Base-by-base conservation (phyloP, 2,797 vertebrate genomes). In the Rhinogobio ventralis region DNA sequence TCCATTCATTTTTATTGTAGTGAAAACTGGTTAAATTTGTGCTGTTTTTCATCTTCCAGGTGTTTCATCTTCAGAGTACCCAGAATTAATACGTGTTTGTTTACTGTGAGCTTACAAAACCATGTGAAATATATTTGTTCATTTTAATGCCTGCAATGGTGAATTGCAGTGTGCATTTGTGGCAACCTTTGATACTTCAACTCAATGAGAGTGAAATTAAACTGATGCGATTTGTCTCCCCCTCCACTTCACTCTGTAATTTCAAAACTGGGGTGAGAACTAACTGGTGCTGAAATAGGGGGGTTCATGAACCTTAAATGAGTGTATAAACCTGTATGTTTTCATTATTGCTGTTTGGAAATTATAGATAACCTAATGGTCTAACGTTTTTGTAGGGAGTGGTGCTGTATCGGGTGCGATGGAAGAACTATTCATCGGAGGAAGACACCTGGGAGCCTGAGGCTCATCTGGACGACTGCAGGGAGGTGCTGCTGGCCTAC, bases 371-470 rank as follows among this genome's bases (percentile, higher is more conserved):
- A 28, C 4, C 23, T 13, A 28, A 42, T 51, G 49, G 42, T 86
- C 69, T 49, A 5, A 67, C 2, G 2, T 79, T 9, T 79, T 79
- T 89, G 53, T 90, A 99, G 98, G 97, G 97, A 74, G 95, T 96
- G 91, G 92, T 97, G 84, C 94, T 97, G 33, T 99, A 99, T 91
- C 96, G 97, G 87, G 98, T 99, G 4, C 96, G 98, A 0, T 99
- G 98, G 98, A 99, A 98, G 93, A 98, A 98, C 57, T 99, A 99
- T 88, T 94, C 96, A 64, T 96, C 98, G 5, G 97, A 98, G 20
- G 98, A 99, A 79, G 98, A 99, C 85, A 99, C 98, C 0, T 99
- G 98, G 98, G 98, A 99, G 87, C 98, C 98, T 0, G 97, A 98
- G 90, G 92, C 95, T 85, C 97, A 99, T 90, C 91, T 99, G 86